phyloP scores from a whole-genome alignment of 2,797 vertebrate species.

The Poeciliopsis infans region DNA sequence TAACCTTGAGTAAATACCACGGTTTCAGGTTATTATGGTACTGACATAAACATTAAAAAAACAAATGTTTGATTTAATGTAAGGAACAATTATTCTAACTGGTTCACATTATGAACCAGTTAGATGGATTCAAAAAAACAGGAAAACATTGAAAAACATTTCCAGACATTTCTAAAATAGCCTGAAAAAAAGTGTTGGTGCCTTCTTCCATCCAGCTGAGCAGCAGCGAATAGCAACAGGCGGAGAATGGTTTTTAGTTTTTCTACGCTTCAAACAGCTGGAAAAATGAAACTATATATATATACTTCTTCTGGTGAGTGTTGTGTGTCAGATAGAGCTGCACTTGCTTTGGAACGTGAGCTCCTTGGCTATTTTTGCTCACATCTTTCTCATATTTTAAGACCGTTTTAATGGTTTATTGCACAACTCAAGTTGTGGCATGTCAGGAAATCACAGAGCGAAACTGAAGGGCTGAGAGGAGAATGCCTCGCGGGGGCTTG shows the following conservation, averaged over 20 bases:
- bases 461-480: slow-evolving; percentile 44
- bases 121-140: neutral
- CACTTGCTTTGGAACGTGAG: slow-evolving; percentile 29
- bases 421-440: slow-evolving; percentile 60
- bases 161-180: neutral
- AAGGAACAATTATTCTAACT: neutral
- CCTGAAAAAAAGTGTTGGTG: neutral
- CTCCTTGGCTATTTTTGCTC: slow-evolving; percentile 20
- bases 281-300: neutral
- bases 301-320: neutral
- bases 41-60: neutral
- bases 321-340: slow-evolving; percentile 6
- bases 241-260: neutral
- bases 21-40: neutral
- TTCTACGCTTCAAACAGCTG: neutral
- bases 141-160: neutral
- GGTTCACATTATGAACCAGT: neutral
- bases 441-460: slow-evolving; percentile 67
- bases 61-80: neutral
- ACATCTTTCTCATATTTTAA: slow-evolving; percentile 46
- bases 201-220: neutral
- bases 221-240: neutral
- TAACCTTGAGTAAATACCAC: neutral
- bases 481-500: slow-evolving; percentile 68
- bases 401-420: slow-evolving; percentile 56